Evolutionary conservation across 2,888 invertebrate genomes (phyloP), one percentile per base, ranked within the genome.

Genomic region (Drosophila borealis): DNA sequence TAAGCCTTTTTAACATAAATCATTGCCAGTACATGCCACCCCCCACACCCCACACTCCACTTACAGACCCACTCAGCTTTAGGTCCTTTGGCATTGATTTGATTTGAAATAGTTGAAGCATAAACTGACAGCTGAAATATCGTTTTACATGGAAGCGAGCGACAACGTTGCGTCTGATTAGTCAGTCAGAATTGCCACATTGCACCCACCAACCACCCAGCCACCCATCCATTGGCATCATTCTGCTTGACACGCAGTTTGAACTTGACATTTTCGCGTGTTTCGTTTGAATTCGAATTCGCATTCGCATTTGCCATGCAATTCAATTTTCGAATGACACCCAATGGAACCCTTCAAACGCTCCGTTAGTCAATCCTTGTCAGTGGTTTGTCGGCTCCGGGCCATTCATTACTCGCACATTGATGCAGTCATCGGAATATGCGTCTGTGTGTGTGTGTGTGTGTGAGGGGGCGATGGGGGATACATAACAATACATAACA

Each of bases 81-180:
- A 44, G 71, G 62, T 79, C 71, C 81, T 81, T 77, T 83, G 81
- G 78, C 80, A 81, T 87, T 87, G 83, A 84, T 84, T 84, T 84
- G 83, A 84, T 84, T 84, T 78, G 78, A 75, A 84, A 87, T 84
- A 84, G 83, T 81, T 84, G 81, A 81, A 80, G 80, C 83, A 84
- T 87, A 81, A 84, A 87, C 70, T 84, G 83, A 87, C 83, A 84
- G 87, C 75, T 84, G 84, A 84, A 84, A 84, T 84, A 87, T 84
- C 87, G 81, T 59, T 84, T 84, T 87, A 84, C 87, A 84, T 81
- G 75, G 63, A 72, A 76, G 55, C 61, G 66, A 79, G 69, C 70
- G 76, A 69, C 75, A 71, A 66, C 80, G 76, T 66, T 70, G 70
- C 81, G 70, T 80, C 86, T 82, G 86, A 82, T 82, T 86, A 82